Evolutionary conservation across 2,888 invertebrate species (phyloP).

Genomic region (Noctuana brunneofusca): DNA sequence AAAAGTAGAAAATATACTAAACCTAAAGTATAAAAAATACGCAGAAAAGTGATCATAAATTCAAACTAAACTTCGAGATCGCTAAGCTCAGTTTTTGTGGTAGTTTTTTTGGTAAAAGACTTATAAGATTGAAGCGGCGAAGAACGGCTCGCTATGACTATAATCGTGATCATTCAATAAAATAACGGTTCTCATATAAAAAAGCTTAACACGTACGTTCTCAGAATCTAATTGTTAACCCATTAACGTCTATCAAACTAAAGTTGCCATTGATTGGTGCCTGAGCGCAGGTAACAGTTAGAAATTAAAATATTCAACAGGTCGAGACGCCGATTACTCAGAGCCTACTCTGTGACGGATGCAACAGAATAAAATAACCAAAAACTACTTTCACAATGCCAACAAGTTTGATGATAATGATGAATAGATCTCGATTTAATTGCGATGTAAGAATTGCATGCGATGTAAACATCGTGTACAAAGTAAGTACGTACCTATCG

Average conservation of each 20-base stretch:
- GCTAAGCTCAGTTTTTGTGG: background rate
- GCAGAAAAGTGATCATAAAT: too few relatives aligned
- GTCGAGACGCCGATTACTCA: background rate
- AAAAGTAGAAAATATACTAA: too few relatives aligned
- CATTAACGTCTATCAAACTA: conserved; percentile 28
- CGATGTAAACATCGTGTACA: too few relatives aligned
- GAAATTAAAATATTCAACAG: conserved; percentile 12
- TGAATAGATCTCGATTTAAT: background rate
- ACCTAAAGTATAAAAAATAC: too few relatives aligned
- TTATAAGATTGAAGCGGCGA: background rate
- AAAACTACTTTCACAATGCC: background rate
- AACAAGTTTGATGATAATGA: background rate
- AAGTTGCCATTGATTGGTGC: conserved; percentile 13
- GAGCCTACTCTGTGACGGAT: conserved; percentile 6
- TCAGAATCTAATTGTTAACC: conserved; percentile 25
- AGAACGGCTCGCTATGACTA: too few relatives aligned
- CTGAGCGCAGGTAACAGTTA: conserved; percentile 1
- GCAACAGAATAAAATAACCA: conserved; percentile 1
- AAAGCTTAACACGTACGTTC: conserved; percentile 14
- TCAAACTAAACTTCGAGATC: too few relatives aligned
- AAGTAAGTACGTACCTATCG: too few relatives aligned
- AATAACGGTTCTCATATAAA: conserved; percentile 20
- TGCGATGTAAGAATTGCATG: background rate
- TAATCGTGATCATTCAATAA: conserved; percentile 18
- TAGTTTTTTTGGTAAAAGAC: background rate